Evolutionary conservation across 2,797 vertebrate species (phyloP).

Genomic region (Catamblyrhynchus diadema): DNA sequence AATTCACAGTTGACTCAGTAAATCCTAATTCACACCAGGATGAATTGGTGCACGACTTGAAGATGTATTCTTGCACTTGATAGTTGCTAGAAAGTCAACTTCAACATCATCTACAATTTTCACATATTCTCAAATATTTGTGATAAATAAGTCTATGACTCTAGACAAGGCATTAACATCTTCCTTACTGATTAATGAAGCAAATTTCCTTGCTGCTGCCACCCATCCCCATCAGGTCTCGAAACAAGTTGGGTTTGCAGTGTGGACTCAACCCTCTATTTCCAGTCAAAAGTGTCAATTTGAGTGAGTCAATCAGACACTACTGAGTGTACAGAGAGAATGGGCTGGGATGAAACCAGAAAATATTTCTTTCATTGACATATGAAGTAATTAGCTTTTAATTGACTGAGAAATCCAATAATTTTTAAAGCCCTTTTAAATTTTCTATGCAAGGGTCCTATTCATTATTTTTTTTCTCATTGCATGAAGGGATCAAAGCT

Average conservation of each 20-base stretch:
- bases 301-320: neutral
- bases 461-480: neutral
- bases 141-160: neutral
- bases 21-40: neutral
- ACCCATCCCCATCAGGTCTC: neutral
- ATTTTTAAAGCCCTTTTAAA: neutral
- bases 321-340: neutral
- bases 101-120: neutral
- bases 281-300: neutral
- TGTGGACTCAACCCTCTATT: neutral
- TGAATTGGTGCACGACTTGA: neutral
- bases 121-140: neutral
- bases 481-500: neutral
- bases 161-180: neutral
- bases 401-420: fast-evolving
- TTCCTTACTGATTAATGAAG: neutral
- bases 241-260: neutral
- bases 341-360: neutral
- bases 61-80: neutral
- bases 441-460: neutral
- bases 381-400: neutral
- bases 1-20: neutral
- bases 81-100: neutral
- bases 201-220: neutral
- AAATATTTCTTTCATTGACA: neutral